Base-by-base conservation (phyloP, 1,140 invertebrate genomes). In the Stegodyphus mimosarum region DNA sequence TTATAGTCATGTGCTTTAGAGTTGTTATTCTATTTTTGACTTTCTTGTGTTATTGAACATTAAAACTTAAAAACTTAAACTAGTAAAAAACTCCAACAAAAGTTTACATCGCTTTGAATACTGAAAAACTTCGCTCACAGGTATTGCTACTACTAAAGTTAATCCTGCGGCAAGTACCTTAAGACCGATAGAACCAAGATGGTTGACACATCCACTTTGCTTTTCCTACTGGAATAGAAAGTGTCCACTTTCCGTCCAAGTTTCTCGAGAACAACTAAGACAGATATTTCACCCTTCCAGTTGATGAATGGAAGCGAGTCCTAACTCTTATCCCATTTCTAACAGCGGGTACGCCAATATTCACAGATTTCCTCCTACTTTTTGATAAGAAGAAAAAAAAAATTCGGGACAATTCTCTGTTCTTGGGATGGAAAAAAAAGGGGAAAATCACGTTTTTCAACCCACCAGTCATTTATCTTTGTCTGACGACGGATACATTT, bases 401-500 rank as follows among this genome's bases (percentile, higher is more conserved):
- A 10, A 71, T 11, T 67, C 13, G 33, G 33, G 33, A 33, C 33
- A 33, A 33, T 33, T 33, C 33, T 33, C 33, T 33, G 33, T 33
- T 33, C 33, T 33, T 33, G 33, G 33, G 33, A 33, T 33, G 33
- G 33, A 33, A 33, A 33, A 33, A n/a, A 33, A 33, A 76, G 60
- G 48, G 15, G 60, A 66, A 76, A 76, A 76, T 76, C 74, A 76
- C 74, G 74, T 76, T 60, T 76, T 66, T 76, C 60, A 48, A 60
- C 48, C 60, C 18, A 13, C 33, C 74, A 76, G 60, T 76, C 74
- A 76, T 76, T 76, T 76, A 76, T 76, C 74, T 76, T 76, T 66
- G 74, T 76, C 74, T 76, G 74, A 76, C 74, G 66, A 76, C 66
- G 74, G 60, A 76, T 76, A 76, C 60, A 64, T 76, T 75, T 60